Evolutionary conservation across 2,888 invertebrate species (phyloP), one percentile per base, ranked within the genome.

Genomic region (Cataglyphis rosenhaueri): DNA sequence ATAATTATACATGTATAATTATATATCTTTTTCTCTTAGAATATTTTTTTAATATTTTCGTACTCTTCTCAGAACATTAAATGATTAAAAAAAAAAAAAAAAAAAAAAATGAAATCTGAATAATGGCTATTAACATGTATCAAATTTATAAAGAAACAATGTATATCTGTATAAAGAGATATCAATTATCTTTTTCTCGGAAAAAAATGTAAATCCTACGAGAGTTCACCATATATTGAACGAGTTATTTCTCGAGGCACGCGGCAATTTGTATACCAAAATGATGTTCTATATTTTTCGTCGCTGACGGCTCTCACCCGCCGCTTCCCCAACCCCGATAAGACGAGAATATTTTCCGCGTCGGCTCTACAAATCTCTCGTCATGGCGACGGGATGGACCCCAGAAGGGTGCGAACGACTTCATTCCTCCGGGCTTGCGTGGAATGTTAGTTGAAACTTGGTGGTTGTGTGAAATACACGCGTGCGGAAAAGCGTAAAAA

Each of bases 401-500:
- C 57, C 71, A 64, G 81, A 79, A 78, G 83, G 87, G 85, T 84
- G 89, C 82, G 88, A 91, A 90, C 90, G 87, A 89, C 91, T 93
- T 92, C 92, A 92, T 93, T 91, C 86, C 91, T 87, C 81, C 85
- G 88, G 81, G 90, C 91, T 90, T 89, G 91, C 91, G 84, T 76
- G 92, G 94, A 93, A 93, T 93, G 89, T 93, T 92, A 91, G 93
- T 93, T 92, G 91, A 92, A 93, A 92, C 86, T 29, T 29, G 29
- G 87, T 88, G 64, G 62, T 38, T 57, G 68, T 44, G 61, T 57
- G 55, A 64, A 83, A 82, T 81, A 81, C 81, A 81, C 76, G 71
- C 48, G 52, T 59, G 70, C 61, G 82, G 68, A 81, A 76, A 85
- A 85, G 62, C 73, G 82, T 68, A 74, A 78, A 85, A 81, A 84